Percentiles rank a stretch among this genome's conserved stretches.
These are phyloP conservation scores for Clarias batrachus DNA, from an alignment of 2,113 vertebrate genomes.

Conservation along the genomic window DNA sequence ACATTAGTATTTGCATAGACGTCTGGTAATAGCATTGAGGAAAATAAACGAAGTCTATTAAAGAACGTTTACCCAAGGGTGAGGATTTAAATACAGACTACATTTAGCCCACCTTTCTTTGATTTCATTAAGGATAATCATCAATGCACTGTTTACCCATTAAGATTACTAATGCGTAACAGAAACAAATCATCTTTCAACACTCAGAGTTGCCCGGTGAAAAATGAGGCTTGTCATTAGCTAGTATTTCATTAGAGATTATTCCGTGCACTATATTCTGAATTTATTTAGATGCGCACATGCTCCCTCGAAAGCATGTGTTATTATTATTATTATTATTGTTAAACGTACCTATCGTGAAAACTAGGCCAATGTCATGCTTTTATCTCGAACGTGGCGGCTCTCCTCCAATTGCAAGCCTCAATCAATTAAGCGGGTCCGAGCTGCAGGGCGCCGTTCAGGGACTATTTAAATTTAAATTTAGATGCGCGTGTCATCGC, in stretches of 20 bases:
- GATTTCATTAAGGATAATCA: slow-evolving; percentile 42
- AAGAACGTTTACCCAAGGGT: slow-evolving; percentile 14
- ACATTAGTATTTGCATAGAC: slow-evolving; percentile 51
- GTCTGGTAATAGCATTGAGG: slow-evolving; percentile 13
- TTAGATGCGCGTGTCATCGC: slow-evolving; percentile 92
- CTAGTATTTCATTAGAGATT: slow-evolving; percentile 43
- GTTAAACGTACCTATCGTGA: slow-evolving; percentile 71
- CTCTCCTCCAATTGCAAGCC: slow-evolving; percentile 83
- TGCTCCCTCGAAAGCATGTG: slow-evolving; percentile 12
- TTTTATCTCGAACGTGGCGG: slow-evolving; percentile 87
- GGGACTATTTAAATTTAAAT: slow-evolving; percentile 94
- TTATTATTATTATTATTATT: background rate
- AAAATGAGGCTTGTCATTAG: slow-evolving; percentile 46
- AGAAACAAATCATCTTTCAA: slow-evolving; percentile 49
- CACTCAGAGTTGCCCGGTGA: slow-evolving; percentile 35
- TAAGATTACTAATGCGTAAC: slow-evolving; percentile 48
- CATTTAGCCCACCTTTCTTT: slow-evolving; percentile 32
- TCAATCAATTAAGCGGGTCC: slow-evolving; percentile 88
- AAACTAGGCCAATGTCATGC: slow-evolving; percentile 81
- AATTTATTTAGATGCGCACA: slow-evolving; percentile 18
- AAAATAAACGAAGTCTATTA: slow-evolving; percentile 26
- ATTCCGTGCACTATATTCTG: slow-evolving; percentile 8
- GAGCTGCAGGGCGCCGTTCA: slow-evolving; percentile 84
- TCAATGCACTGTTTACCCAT: slow-evolving; percentile 43
- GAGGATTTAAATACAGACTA: slow-evolving; percentile 29